Percentiles rank a stretch among this genome's conserved stretches.
Conservation (phyloP, 2,113 vertebrate genomes). For the Xiphophorus hellerii region DNA sequence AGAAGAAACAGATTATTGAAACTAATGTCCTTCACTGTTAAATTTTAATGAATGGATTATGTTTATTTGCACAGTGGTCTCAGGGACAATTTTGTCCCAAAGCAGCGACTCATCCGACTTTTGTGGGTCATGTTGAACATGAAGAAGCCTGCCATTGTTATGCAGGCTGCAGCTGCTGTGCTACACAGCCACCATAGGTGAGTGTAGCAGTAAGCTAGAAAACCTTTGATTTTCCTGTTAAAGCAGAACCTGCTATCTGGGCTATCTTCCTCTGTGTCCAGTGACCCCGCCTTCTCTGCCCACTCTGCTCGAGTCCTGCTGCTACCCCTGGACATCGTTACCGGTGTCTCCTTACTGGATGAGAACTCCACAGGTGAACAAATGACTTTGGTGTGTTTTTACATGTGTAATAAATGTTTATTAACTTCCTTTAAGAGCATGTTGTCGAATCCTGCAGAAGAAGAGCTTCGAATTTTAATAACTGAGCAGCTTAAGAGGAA, state of each 20-base stretch:
- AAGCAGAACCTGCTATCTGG: neutral
- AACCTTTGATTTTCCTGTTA: neutral
- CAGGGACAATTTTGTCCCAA: neutral
- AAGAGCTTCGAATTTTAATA: constrained; percentile 7
- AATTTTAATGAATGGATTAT: neutral
- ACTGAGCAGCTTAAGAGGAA: constrained; percentile 60
- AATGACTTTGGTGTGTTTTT: neutral
- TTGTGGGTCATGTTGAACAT: constrained; percentile 57
- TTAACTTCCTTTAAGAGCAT: neutral
- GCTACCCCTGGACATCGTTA: constrained; percentile 60
- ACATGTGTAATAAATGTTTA: neutral
- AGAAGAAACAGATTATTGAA: neutral
- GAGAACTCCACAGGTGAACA: constrained; percentile 40
- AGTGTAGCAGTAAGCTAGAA: constrained; percentile 17
- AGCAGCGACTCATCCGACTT: constrained; percentile 34
- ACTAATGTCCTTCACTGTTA: too few relatives aligned
- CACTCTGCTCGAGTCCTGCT: constrained; percentile 59
- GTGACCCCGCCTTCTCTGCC: constrained; percentile 40
- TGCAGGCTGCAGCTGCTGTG: constrained; percentile 61
- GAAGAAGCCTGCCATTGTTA: constrained; percentile 46
- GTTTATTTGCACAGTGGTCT: constrained; percentile 15
- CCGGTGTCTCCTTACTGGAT: constrained; percentile 37
- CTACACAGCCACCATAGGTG: constrained; percentile 46
- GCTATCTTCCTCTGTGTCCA: constrained; percentile 11
- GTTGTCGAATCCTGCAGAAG: constrained; percentile 12